A percentile compares a stretch with the other conserved stretches of the same genome.
Conservation (phyloP, 2,797 vertebrate species). For the Enteromius treurensis region DNA sequence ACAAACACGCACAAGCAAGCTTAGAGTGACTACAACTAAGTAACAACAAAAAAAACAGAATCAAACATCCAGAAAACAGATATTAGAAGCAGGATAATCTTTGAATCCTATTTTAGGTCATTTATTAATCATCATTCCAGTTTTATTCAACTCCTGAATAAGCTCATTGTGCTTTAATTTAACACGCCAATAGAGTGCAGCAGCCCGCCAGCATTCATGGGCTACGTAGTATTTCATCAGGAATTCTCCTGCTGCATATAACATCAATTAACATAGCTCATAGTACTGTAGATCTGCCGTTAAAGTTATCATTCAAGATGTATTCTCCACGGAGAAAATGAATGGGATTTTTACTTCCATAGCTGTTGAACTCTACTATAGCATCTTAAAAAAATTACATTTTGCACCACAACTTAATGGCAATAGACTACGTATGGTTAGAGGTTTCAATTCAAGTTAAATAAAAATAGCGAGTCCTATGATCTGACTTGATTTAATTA, state of each 20-base stretch:
- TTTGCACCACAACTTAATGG: background rate
- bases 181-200: background rate
- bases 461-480: background rate
- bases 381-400: background rate
- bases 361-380: background rate
- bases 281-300: background rate
- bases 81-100: slow-evolving; percentile 30
- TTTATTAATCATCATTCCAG: background rate
- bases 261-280: background rate
- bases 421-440: background rate
- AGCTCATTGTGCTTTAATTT: background rate
- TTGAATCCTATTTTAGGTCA: background rate
- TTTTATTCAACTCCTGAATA: background rate
- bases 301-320: background rate
- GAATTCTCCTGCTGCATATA: background rate
- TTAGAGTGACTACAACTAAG: slow-evolving; percentile 48
- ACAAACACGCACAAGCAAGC: slow-evolving; percentile 7
- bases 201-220: background rate
- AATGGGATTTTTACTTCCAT: background rate
- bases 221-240: background rate
- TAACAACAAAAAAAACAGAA: slow-evolving; percentile 36
- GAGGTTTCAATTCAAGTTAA: background rate
- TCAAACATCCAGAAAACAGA: slow-evolving; percentile 45
- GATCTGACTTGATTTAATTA: slow-evolving; percentile 12
- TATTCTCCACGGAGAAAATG: background rate